Conservation (phyloP, 2,113 vertebrate species). For the Tupaia chinensis region DNA sequence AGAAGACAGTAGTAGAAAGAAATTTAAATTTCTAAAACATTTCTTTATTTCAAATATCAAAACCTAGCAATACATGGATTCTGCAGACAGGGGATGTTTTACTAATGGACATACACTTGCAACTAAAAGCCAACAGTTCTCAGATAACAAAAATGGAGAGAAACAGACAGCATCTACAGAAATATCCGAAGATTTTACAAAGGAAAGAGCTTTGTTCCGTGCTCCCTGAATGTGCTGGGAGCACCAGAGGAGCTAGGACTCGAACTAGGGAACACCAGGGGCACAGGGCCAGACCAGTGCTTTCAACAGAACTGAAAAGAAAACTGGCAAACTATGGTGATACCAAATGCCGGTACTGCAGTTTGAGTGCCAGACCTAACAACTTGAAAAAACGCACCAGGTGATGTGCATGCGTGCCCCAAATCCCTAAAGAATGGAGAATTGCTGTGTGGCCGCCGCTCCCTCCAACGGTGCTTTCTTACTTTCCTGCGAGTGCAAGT, state of each 20-base stretch:
- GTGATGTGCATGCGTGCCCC: too few species aligned
- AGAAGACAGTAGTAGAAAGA: neutral
- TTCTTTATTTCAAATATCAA: constrained; percentile 20
- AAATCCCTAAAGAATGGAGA: too few species aligned
- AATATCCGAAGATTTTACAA: neutral
- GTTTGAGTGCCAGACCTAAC: too few species aligned
- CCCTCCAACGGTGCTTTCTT: too few species aligned
- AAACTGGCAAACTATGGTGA: neutral
- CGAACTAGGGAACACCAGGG: neutral
- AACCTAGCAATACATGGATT: neutral
- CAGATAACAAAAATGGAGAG: neutral
- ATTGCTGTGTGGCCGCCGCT: too few species aligned
- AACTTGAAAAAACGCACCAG: too few species aligned
- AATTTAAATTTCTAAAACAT: neutral
- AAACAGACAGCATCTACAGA: neutral
- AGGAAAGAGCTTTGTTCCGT: rapidly evolving
- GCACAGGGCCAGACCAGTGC: neutral
- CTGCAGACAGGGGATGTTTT: neutral
- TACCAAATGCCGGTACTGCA: neutral
- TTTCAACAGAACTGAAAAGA: neutral
- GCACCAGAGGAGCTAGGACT: too few species aligned
- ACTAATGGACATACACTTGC: neutral
- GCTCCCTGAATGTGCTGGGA: neutral
- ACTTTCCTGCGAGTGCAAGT: too few species aligned
- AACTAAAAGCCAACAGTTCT: neutral